Conservation (phyloP, 2,113 vertebrate species). For the Platichthys flesus region DNA sequence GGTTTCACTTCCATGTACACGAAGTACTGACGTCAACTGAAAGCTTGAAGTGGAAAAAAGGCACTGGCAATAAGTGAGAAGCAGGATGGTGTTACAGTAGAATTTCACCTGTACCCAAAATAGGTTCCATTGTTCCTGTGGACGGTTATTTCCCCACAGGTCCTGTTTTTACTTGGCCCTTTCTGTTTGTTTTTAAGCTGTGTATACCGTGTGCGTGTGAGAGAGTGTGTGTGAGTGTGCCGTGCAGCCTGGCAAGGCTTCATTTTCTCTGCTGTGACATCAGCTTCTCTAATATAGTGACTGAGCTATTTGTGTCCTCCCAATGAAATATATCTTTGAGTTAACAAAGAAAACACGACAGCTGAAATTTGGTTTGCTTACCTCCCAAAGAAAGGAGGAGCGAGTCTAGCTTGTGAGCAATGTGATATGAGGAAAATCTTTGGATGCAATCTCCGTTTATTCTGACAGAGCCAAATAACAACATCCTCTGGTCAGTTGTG, state of each 20-base stretch:
- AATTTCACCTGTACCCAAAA: conserved; percentile 11
- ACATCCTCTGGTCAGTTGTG: too few species aligned
- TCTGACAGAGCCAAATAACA: too few species aligned
- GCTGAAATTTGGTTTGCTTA: conserved; percentile 16
- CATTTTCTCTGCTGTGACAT: background rate
- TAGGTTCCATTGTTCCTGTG: background rate
- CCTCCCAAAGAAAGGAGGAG: conserved; percentile 2
- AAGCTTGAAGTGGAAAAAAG: conserved; percentile 19
- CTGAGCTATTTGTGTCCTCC: conserved; percentile 22
- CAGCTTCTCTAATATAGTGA: background rate
- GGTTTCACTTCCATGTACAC: conserved; percentile 68
- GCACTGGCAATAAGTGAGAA: conserved; percentile 13
- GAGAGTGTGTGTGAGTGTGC: too few species aligned
- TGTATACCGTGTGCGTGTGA: too few species aligned
- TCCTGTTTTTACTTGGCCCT: conserved; percentile 40
- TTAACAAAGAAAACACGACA: background rate
- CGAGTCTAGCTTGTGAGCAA: too few species aligned
- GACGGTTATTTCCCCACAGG: background rate
- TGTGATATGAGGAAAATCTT: too few species aligned
- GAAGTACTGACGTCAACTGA: conserved; percentile 51
- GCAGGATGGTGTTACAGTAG: background rate
- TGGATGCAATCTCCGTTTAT: too few species aligned
- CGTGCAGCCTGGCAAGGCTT: too few species aligned
- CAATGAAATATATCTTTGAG: conserved; percentile 26
- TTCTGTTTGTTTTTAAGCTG: background rate